These are phyloP conservation scores for Proisotoma minuta DNA, from an alignment of 2,888 invertebrate genomes.

Conservation along the genomic window DNA sequence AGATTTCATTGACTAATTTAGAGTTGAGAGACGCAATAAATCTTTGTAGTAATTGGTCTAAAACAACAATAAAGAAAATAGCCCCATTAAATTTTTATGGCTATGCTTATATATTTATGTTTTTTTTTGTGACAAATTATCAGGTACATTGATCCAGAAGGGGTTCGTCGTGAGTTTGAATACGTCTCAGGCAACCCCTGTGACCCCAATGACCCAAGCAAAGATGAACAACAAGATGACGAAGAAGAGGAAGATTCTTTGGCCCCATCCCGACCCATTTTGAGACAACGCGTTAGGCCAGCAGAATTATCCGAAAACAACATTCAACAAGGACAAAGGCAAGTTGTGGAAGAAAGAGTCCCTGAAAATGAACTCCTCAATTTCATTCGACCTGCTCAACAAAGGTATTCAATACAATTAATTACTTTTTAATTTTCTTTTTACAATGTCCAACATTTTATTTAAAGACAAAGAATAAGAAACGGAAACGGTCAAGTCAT, in stretches of 20 bases:
- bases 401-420: slow-evolving; percentile 18
- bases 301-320: slow-evolving; percentile 40
- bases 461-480: slow-evolving; percentile 33
- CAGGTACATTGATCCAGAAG: slow-evolving; percentile 73
- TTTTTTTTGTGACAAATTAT: too few relatives aligned
- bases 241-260: slow-evolving; percentile 56
- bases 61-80: too few relatives aligned
- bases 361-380: slow-evolving; percentile 44
- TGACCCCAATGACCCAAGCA: slow-evolving; percentile 74
- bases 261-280: slow-evolving; percentile 51
- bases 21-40: too few relatives aligned
- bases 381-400: slow-evolving; percentile 38
- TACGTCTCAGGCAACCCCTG: slow-evolving; percentile 82
- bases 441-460: too few relatives aligned
- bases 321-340: slow-evolving; percentile 47
- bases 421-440: slow-evolving; percentile 5
- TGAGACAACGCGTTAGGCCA: slow-evolving; percentile 44
- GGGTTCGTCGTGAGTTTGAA: slow-evolving; percentile 78
- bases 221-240: slow-evolving; percentile 58
- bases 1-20: too few relatives aligned
- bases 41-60: too few relatives aligned
- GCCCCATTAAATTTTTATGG: too few relatives aligned
- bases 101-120: too few relatives aligned
- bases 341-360: slow-evolving; percentile 44
- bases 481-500: slow-evolving; percentile 8